phyloP scores from a whole-genome alignment of 1,140 invertebrate genomes.

The Plectrocnemia conspersa region DNA sequence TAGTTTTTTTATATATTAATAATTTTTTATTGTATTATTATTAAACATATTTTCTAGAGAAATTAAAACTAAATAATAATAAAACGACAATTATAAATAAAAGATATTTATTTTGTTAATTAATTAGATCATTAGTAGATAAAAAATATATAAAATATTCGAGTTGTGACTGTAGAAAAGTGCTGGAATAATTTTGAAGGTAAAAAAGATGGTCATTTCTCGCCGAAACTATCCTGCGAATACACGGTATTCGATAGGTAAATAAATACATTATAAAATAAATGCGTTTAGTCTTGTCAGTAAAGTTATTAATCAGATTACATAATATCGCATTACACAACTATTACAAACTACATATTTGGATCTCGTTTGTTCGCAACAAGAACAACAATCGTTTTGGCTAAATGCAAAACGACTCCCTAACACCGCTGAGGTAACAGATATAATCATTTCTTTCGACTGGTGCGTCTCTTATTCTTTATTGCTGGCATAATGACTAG shows the following conservation, averaged over 20 bases:
- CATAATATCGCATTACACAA: slow-evolving; percentile 11
- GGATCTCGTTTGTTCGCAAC: slow-evolving; percentile 30
- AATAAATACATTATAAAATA: slow-evolving; percentile 25
- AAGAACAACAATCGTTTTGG: slow-evolving; percentile 19
- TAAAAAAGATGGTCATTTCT: no score
- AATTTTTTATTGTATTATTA: no score
- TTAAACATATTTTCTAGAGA: no score
- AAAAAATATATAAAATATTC: slow-evolving; percentile 18
- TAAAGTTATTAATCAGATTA: slow-evolving; percentile 23
- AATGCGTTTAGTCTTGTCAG: slow-evolving; percentile 31
- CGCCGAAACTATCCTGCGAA: no score
- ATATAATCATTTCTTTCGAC: no score
- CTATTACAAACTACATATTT: slow-evolving; percentile 26
- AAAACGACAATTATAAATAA: background rate
- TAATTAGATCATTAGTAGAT: slow-evolving; percentile 32
- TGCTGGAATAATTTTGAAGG: no score
- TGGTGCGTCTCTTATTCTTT: no score
- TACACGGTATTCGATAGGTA: slow-evolving; percentile 12
- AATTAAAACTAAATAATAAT: no score
- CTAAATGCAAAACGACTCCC: slow-evolving; percentile 21
- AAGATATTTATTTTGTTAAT: slow-evolving; percentile 30
- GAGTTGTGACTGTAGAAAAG: background rate
- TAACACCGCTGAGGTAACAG: slow-evolving; percentile 26
- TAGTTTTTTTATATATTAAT: no score
- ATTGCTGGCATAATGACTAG: no score